Percentiles rank a stretch among this genome's conserved stretches.
Conservation (phyloP, 2,113 vertebrate genomes). For the Tychaedon coryphoeus region DNA sequence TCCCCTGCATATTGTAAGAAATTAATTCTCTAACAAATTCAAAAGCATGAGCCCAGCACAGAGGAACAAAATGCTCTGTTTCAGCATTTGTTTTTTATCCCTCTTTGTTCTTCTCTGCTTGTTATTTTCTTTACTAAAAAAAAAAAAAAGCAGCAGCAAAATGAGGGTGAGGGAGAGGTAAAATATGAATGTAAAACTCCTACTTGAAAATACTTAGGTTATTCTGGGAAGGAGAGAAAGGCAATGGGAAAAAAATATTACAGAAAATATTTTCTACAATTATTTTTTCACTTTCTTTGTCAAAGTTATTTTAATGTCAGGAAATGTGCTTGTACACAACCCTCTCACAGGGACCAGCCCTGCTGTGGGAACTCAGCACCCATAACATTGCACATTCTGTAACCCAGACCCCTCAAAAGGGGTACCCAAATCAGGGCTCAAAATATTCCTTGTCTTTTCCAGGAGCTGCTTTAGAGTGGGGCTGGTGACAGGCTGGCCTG, state of each 20-base stretch:
- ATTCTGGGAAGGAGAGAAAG: neutral
- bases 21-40: neutral
- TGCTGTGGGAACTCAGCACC: neutral
- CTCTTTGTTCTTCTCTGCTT: neutral
- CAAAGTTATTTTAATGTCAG: neutral
- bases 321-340: neutral
- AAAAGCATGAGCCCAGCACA: fast-evolving
- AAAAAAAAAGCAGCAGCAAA: neutral
- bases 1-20: neutral
- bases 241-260: neutral
- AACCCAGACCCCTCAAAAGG: neutral
- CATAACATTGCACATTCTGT: neutral
- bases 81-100: neutral
- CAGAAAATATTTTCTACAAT: neutral
- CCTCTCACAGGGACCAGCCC: neutral
- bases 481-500: neutral
- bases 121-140: neutral
- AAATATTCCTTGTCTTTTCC: neutral
- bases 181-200: neutral
- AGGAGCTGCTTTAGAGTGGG: neutral
- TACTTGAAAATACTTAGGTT: neutral
- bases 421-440: neutral
- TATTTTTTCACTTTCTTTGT: neutral
- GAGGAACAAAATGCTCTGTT: neutral
- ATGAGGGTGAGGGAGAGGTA: neutral